These are phyloP conservation scores for Perca flavescens DNA, from an alignment of 2,113 vertebrate species.

Conservation along the genomic window DNA sequence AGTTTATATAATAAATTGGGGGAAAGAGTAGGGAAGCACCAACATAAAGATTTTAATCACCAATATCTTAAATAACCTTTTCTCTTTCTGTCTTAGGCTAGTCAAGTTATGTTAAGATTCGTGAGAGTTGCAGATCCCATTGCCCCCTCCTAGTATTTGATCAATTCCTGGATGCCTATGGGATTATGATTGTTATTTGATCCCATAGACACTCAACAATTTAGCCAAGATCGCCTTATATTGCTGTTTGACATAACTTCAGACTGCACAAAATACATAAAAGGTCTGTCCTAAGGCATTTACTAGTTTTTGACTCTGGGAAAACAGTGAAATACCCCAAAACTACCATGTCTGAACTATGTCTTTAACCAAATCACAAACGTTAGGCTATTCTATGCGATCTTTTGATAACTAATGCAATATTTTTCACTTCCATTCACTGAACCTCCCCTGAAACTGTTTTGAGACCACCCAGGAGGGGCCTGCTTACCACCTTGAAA, in stretches of 20 bases:
- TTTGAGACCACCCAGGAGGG: too few species aligned
- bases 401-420: too few species aligned
- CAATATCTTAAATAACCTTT: background rate
- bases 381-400: too few species aligned
- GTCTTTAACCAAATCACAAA: too few species aligned
- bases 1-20: background rate
- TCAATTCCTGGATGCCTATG: background rate
- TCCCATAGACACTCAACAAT: background rate
- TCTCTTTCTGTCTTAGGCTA: background rate
- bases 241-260: background rate
- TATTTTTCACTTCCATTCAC: too few species aligned
- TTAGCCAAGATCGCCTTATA: background rate
- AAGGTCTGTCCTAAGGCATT: background rate
- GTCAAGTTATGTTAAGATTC: background rate
- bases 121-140: background rate
- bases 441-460: too few species aligned
- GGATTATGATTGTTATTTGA: background rate
- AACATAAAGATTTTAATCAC: background rate
- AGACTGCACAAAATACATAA: too few species aligned
- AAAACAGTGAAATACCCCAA: background rate
- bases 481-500: too few species aligned
- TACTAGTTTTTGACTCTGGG: background rate
- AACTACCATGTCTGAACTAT: background rate
- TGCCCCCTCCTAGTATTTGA: background rate
- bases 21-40: background rate